Conservation (phyloP, 2,113 vertebrate species). For the Paracanthobrama guichenoti region DNA sequence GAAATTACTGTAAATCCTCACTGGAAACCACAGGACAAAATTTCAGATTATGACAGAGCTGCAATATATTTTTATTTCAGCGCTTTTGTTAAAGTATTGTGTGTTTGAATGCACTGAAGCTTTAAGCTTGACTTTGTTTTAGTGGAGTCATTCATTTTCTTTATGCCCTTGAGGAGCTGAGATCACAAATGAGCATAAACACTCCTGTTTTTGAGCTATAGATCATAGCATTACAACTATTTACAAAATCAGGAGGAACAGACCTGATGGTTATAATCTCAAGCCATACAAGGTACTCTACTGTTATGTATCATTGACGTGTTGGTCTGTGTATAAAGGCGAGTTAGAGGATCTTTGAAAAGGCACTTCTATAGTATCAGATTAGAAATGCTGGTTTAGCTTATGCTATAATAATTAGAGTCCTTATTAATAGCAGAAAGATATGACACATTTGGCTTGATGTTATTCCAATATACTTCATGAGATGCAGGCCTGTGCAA, state of each 20-base stretch:
- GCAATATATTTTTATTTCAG: neutral
- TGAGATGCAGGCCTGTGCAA: neutral
- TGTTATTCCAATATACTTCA: neutral
- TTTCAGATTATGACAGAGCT: neutral
- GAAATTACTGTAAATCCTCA: neutral
- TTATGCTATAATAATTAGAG: neutral
- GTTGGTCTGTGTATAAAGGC: neutral
- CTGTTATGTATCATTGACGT: neutral
- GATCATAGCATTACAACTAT: neutral
- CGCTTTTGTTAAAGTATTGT: neutral
- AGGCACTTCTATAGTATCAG: neutral
- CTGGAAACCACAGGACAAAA: neutral
- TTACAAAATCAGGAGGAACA: neutral
- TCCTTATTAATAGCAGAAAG: neutral
- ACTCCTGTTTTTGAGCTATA: neutral
- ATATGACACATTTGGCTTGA: neutral
- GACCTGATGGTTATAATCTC: neutral
- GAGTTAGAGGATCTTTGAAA: neutral
- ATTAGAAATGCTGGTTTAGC: neutral
- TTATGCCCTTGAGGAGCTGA: neutral
- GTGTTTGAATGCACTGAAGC: slow-evolving; percentile 17
- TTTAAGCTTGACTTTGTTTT: neutral
- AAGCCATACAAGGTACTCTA: neutral
- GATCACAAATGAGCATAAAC: neutral
- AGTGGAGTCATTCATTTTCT: neutral